Conservation (phyloP, 2,888 invertebrate species). For the Eupsilia transversa region DNA sequence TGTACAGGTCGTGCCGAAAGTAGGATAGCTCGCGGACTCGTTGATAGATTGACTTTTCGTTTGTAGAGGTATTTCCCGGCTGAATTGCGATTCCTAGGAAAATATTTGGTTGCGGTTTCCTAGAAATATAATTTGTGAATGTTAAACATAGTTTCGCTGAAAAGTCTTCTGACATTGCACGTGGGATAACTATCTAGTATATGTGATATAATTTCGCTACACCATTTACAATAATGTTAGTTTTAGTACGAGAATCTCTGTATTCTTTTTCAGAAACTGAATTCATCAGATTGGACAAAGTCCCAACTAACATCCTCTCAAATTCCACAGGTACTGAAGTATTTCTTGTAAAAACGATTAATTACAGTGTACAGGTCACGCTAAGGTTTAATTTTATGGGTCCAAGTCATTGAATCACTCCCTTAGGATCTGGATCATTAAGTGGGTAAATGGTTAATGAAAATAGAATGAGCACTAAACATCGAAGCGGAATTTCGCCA, state of each 20-base stretch:
- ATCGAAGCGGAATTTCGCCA: slow-evolving; percentile 90
- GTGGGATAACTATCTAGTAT: background rate
- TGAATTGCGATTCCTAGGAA: slow-evolving; percentile 11
- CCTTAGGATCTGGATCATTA: slow-evolving; percentile 90
- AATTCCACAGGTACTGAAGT: slow-evolving; percentile 60
- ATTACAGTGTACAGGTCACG: slow-evolving; percentile 84
- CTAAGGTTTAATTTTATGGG: slow-evolving; percentile 88
- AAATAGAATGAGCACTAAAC: slow-evolving; percentile 91
- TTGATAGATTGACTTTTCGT: slow-evolving; percentile 37
- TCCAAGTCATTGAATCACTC: slow-evolving; percentile 88
- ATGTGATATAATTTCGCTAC: background rate
- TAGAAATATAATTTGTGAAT: slow-evolving; percentile 3
- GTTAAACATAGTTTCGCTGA: slow-evolving; percentile 16
- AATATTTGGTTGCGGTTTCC: slow-evolving; percentile 1
- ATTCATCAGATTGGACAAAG: background rate
- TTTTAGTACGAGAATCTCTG: background rate
- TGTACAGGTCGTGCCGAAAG: slow-evolving; percentile 43
- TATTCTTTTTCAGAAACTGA: slow-evolving; percentile 12
- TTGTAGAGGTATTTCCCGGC: slow-evolving; percentile 3
- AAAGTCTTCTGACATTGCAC: background rate
- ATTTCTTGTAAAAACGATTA: slow-evolving; percentile 74
- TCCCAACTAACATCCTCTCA: slow-evolving; percentile 3
- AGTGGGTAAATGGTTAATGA: slow-evolving; percentile 91
- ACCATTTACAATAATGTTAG: background rate
- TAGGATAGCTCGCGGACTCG: slow-evolving; percentile 5